Evolutionary conservation across 1,140 invertebrate genomes (phyloP).

Genomic region (Gryllus bimaculatus): DNA sequence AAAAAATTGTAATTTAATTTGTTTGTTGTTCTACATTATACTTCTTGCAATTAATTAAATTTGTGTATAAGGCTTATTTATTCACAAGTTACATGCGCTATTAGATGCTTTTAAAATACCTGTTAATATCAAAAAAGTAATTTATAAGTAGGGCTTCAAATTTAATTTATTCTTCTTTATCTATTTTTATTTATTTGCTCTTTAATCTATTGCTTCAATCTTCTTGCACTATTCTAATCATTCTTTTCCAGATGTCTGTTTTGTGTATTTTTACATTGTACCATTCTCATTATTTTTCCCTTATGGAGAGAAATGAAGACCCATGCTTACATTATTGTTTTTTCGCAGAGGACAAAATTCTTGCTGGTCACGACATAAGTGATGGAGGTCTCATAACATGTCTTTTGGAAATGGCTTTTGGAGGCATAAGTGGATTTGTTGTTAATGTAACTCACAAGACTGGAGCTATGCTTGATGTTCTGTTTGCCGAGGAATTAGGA

Average conservation of each 20-base stretch:
- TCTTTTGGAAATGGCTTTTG: conserved; percentile 91
- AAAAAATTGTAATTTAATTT: conserved; percentile 27
- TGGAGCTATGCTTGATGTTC: conserved; percentile 48
- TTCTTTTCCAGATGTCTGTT: background rate
- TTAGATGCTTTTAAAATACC: no score
- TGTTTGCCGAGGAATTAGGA: conserved; percentile 89
- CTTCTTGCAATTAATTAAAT: background rate
- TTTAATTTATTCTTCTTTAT: no score
- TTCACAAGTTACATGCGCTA: no score
- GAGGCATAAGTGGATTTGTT: conserved; percentile 70
- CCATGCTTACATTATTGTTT: no score
- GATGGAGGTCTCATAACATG: conserved; percentile 90
- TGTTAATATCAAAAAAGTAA: no score
- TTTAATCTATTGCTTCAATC: background rate
- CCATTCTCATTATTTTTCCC: no score
- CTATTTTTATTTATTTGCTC: no score
- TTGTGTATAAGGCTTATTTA: no score
- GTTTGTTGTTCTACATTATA: no score
- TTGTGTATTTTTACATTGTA: no score
- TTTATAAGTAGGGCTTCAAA: no score
- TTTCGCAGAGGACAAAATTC: conserved; percentile 51
- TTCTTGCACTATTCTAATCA: background rate
- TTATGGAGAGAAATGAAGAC: no score
- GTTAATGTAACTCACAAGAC: conserved; percentile 52
- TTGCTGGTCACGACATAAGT: conserved; percentile 92